phyloP scores from a whole-genome alignment of 2,888 invertebrate species.

The Watsonalla cultraria region DNA sequence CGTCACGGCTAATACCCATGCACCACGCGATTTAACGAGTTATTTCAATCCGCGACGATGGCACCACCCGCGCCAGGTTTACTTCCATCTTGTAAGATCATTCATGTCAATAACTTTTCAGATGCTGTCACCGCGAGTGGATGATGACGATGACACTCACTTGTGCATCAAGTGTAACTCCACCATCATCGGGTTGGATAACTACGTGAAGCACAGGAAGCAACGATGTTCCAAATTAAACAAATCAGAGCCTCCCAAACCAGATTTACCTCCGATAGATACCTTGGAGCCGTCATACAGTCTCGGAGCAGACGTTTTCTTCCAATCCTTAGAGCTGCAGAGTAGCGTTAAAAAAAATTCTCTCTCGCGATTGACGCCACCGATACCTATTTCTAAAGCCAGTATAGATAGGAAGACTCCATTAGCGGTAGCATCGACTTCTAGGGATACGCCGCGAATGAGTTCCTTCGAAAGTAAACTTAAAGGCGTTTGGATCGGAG shows the following conservation, averaged over 20 bases:
- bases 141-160: conserved; percentile 90
- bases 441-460: conserved; percentile 54
- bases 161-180: conserved; percentile 92
- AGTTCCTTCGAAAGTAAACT: conserved; percentile 64
- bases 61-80: conserved; percentile 34
- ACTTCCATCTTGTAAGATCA: conserved; percentile 27
- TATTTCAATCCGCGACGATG: conserved; percentile 39
- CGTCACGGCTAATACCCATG: conserved; percentile 55
- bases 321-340: conserved; percentile 88
- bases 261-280: conserved; percentile 53
- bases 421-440: conserved; percentile 50
- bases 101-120: conserved; percentile 25
- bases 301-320: conserved; percentile 90
- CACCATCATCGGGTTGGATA: conserved; percentile 90
- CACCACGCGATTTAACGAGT: conserved; percentile 56
- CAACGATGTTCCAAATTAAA: conserved; percentile 78
- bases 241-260: conserved; percentile 36
- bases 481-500: conserved; percentile 81
- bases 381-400: conserved; percentile 55
- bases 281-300: conserved; percentile 73
- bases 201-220: conserved; percentile 91
- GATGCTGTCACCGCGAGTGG: conserved; percentile 78
- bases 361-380: conserved; percentile 69
- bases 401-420: conserved; percentile 45
- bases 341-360: conserved; percentile 83